phyloP scores from a whole-genome alignment of 2,888 invertebrate genomes.

The Brachylomia viminalis region DNA sequence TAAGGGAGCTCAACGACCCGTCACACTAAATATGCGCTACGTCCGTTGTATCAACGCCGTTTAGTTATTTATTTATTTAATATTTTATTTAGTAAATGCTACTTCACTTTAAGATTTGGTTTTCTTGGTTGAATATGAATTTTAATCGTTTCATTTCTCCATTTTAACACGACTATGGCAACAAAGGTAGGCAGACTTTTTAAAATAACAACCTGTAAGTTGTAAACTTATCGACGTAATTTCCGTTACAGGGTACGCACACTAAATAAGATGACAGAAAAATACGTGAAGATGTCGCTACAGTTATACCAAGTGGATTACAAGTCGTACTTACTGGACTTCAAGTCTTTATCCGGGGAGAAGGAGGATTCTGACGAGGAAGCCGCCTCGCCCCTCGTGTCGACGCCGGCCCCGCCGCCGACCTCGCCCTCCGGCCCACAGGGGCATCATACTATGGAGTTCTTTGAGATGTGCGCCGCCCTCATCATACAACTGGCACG shows the following conservation, averaged over 20 bases:
- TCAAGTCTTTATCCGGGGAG: slow-evolving; percentile 97
- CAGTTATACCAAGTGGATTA: slow-evolving; percentile 99
- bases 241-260: slow-evolving; percentile 94
- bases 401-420: slow-evolving; percentile 73
- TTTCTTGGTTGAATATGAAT: no score
- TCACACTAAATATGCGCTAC: neutral
- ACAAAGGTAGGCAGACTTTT: neutral
- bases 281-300: slow-evolving; percentile 98
- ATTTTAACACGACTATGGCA: neutral
- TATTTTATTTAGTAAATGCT: no score
- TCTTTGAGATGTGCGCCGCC: slow-evolving; percentile 99
- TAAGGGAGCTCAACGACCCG: no score
- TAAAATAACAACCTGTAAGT: neutral
- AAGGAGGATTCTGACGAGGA: slow-evolving; percentile 90
- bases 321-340: slow-evolving; percentile 99
- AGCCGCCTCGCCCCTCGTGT: slow-evolving; percentile 67
- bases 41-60: neutral
- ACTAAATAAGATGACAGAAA: slow-evolving; percentile 95
- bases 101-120: no score
- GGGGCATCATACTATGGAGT: slow-evolving; percentile 99
- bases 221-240: neutral
- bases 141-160: no score
- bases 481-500: slow-evolving; percentile 99
- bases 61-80: no score
- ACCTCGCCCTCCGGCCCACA: slow-evolving; percentile 77